Conservation (phyloP, 2,797 vertebrate genomes). For the Bucorvus abyssinicus region DNA sequence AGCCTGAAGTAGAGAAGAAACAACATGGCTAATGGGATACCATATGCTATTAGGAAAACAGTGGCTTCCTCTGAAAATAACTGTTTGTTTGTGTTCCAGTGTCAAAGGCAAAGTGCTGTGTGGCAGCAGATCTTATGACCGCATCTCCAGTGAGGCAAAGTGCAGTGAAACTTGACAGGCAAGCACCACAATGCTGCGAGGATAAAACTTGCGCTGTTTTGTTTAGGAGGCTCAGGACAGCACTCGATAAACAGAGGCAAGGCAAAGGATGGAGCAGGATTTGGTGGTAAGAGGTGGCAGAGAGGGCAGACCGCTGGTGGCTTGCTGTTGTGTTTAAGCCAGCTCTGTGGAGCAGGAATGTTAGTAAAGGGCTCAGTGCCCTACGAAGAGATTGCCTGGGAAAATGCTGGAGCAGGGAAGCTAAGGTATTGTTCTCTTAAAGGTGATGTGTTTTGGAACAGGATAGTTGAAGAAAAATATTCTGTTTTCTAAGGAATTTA, state of each 20-base stretch:
- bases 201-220: conserved; percentile 2
- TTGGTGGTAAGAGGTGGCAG: background rate
- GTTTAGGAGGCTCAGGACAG: background rate
- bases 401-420: background rate
- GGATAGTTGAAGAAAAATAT: background rate
- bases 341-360: background rate
- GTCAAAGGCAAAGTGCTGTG: conserved; percentile 64
- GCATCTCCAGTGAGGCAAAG: conserved; percentile 62
- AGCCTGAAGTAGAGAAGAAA: background rate
- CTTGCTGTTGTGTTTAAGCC: background rate
- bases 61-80: background rate
- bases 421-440: background rate
- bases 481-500: background rate
- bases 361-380: background rate
- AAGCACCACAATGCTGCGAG: conserved; percentile 44
- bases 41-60: background rate
- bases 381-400: background rate
- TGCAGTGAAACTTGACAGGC: conserved; percentile 67
- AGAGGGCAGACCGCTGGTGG: background rate
- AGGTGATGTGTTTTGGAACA: background rate
- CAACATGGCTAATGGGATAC: background rate
- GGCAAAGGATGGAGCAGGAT: background rate
- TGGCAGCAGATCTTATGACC: conserved; percentile 60
- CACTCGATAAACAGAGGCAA: background rate
- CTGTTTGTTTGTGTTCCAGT: conserved; percentile 16